Conservation (phyloP, 2,797 vertebrate genomes). For the Babyrousa celebensis region DNA sequence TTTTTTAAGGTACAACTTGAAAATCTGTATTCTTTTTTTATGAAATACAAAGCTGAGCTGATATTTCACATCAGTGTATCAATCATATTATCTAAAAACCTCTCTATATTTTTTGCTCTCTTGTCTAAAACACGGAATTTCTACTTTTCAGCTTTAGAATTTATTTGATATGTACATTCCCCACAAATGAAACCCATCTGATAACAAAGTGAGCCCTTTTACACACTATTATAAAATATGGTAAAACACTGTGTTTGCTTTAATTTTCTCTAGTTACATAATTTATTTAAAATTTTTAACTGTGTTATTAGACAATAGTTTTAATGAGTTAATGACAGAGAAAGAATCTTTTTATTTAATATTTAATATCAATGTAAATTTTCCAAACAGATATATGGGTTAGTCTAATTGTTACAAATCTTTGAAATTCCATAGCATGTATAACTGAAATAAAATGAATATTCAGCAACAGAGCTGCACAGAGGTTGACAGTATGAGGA, state of each 20-base stretch:
- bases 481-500: neutral
- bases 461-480: neutral
- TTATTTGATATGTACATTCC: neutral
- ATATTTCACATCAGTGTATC: neutral
- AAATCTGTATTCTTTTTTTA: neutral
- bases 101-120: neutral
- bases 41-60: neutral
- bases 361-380: conserved; percentile 54
- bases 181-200: conserved; percentile 6
- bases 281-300: conserved; percentile 59
- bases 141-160: conserved; percentile 26
- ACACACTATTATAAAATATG: neutral
- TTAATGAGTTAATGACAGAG: conserved; percentile 1
- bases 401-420: neutral
- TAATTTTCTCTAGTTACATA: neutral
- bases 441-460: conserved; percentile 32
- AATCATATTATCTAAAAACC: neutral
- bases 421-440: conserved; percentile 22
- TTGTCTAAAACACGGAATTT: conserved; percentile 21
- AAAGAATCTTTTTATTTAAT: conserved; percentile 33
- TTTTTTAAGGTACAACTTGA: conserved; percentile 26
- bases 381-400: neutral
- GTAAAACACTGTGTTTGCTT: conserved; percentile 4
- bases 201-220: neutral
- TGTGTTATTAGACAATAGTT: conserved; percentile 40